Base-by-base conservation (phyloP, 1,140 invertebrate species). In the Melanaphis sacchari region DNA sequence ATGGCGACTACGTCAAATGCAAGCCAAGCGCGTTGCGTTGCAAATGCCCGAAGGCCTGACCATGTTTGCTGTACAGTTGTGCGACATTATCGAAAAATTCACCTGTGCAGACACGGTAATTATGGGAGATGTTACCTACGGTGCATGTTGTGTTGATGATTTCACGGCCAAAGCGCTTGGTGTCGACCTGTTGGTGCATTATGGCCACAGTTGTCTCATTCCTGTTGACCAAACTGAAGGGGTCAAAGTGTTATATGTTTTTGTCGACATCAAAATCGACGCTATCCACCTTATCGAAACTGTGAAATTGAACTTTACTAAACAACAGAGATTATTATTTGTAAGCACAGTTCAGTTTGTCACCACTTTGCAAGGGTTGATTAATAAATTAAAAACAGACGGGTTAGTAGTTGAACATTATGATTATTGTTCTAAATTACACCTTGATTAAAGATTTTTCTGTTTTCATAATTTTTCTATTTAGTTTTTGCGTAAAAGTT, bases 81-180 rank as follows among this genome's bases (percentile, higher is more conserved):
- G 98, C 93, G 98, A 99, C 95, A 99, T 99, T 93, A 97, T 99
- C 93, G 97, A 99, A 95, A 96, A 97, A 91, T 99, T 99, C 95
- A 99, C 98, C 26, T 96, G 96, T 87, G 98, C 98, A 46, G 98
- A 99, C 94, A 97, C 97, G n/a, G 96, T 99, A 31, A 99, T 99
- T 94, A 98, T 99, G 98, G 94, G 98, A 26, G 99, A 99, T 96
- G 98, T 99, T 1, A 99, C 99, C 6, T 99, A 99, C 95, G 99
- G 99, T 87, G 99, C 99, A 8, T 99, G 99, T 95, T 99, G 99
- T 95, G 97, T 99, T n/a, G 99, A 99, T 95, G 99, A 99, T 96
- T 98, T 97, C 94, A 99, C 98, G 24, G 99, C 99, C 1, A 96
- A 97, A 95, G 97, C 98, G 38, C 96, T 99, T 49, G 97, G 97